phyloP scores from a whole-genome alignment of 1,140 invertebrate species.

The Lycorma delicatula region DNA sequence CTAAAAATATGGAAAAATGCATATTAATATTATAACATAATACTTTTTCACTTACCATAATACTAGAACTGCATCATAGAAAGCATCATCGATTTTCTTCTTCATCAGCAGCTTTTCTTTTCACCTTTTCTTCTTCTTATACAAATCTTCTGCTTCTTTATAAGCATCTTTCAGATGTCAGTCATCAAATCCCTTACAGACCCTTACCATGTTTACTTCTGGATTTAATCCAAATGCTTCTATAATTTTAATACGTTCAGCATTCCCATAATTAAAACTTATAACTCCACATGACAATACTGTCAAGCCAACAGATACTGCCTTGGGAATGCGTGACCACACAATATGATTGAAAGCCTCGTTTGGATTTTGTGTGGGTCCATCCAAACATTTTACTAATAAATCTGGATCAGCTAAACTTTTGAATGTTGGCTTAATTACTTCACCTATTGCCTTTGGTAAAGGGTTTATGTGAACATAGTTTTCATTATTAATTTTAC shows the following conservation, averaged over 20 bases:
- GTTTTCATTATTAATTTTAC: too few relatives aligned
- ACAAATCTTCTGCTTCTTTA: background rate
- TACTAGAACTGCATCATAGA: too few relatives aligned
- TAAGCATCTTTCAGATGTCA: background rate
- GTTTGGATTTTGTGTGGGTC: conserved; percentile 25
- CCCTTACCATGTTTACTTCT: background rate
- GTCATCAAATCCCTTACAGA: background rate
- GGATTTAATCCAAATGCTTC: background rate
- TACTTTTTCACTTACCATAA: too few relatives aligned
- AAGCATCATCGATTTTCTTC: background rate
- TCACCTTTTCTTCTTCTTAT: background rate
- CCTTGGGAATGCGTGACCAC: conserved; percentile 26
- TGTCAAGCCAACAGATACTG: conserved; percentile 20
- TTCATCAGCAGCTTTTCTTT: background rate
- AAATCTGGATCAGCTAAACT: conserved; percentile 14
- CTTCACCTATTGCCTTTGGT: background rate
- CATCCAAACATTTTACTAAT: conserved; percentile 19
- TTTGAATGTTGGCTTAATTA: conserved; percentile 24
- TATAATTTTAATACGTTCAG: background rate
- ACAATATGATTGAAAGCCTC: conserved; percentile 24
- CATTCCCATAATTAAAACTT: conserved; percentile 11
- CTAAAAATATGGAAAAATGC: too few relatives aligned
- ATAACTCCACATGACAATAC: conserved; percentile 21
- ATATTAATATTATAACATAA: too few relatives aligned
- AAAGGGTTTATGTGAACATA: conserved; percentile 1